phyloP scores from a whole-genome alignment of 1,140 invertebrate genomes.

The Drosophila nikananu region DNA sequence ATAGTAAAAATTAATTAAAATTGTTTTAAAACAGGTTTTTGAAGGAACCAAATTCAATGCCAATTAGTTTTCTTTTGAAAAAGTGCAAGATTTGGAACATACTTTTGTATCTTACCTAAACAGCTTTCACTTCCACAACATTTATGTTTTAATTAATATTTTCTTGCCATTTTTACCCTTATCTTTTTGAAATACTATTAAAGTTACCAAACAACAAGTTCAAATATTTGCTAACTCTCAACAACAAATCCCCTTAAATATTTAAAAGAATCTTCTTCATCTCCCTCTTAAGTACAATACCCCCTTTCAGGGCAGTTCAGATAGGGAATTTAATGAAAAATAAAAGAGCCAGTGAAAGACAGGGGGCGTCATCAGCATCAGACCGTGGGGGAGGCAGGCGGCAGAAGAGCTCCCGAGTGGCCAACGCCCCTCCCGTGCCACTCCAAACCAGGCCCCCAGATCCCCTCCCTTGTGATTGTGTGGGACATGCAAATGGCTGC shows the following conservation, averaged over 20 bases:
- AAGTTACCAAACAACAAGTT: neutral
- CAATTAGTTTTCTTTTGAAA: too few relatives aligned
- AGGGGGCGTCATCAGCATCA: conserved; percentile 11
- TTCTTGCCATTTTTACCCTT: too few relatives aligned
- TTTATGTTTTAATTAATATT: too few relatives aligned
- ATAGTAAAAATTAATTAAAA: too few relatives aligned
- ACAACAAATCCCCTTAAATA: neutral
- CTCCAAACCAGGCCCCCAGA: neutral
- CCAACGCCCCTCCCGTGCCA: conserved; percentile 42
- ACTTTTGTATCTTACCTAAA: too few relatives aligned
- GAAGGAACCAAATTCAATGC: too few relatives aligned
- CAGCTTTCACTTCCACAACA: too few relatives aligned
- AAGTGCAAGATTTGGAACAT: too few relatives aligned
- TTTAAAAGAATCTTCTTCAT: neutral
- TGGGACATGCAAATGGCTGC: conserved; percentile 76
- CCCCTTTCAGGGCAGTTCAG: neutral
- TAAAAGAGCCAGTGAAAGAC: conserved; percentile 40
- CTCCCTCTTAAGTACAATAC: neutral
- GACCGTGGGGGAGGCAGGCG: conserved; percentile 22
- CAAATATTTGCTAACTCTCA: neutral
- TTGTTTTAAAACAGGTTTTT: too few relatives aligned
- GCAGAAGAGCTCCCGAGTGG: conserved; percentile 58
- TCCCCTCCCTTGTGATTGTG: conserved; percentile 21
- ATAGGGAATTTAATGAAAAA: conserved; percentile 67
- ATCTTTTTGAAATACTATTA: too few relatives aligned